These are phyloP conservation scores for Encarsia formosa DNA, from an alignment of 2,888 invertebrate species.

Conservation along the genomic window DNA sequence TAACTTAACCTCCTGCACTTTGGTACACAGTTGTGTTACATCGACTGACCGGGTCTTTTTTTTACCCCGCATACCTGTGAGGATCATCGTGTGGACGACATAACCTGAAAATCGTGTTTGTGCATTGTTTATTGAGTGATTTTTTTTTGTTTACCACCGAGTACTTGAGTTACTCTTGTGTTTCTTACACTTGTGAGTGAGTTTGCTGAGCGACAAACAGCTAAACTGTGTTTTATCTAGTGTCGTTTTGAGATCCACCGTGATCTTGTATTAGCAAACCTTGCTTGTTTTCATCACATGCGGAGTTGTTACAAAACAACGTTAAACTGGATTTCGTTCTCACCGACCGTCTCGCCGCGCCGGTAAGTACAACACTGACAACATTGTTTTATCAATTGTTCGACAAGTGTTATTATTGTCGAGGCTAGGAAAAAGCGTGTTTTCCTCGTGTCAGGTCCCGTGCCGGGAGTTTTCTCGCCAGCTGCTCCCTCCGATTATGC, in stretches of 20 bases:
- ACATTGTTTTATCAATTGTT: background rate
- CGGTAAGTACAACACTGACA: conserved; percentile 40
- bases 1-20: no score
- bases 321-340: conserved; percentile 46
- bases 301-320: conserved; percentile 26
- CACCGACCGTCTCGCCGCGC: conserved; percentile 40
- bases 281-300: conserved; percentile 16
- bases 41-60: no score
- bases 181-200: no score
- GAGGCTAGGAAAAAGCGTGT: conserved; percentile 20
- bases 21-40: no score
- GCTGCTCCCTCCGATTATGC: background rate
- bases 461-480: background rate
- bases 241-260: no score
- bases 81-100: no score
- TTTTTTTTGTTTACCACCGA: no score
- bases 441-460: conserved; percentile 14
- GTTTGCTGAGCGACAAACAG: background rate
- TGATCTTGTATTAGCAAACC: background rate
- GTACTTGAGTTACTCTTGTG: no score
- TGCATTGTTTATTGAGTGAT: no score
- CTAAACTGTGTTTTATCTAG: conserved; percentile 5
- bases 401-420: conserved; percentile 8
- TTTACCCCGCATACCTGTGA: no score
- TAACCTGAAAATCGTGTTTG: no score